phyloP scores from a whole-genome alignment of 1,140 invertebrate genomes.

The Sycobia sp. region DNA sequence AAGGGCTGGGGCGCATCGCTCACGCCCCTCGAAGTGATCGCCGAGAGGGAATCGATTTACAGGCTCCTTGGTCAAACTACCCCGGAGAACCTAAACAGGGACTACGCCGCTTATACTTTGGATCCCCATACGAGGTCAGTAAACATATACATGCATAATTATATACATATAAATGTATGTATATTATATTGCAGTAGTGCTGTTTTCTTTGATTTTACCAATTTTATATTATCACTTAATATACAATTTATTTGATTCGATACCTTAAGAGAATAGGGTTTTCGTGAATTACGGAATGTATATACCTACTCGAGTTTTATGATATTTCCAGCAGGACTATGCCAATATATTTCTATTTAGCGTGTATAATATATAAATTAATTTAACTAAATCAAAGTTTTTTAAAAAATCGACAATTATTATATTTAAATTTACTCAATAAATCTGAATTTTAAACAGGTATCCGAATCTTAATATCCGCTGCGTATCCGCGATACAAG shows the following conservation, averaged over 20 bases:
- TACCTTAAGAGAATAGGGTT: no score
- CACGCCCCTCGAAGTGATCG: constrained; percentile 81
- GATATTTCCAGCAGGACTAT: no score
- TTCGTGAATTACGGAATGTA: no score
- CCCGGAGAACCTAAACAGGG: constrained; percentile 91
- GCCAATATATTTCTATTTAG: no score
- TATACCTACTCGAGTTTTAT: no score
- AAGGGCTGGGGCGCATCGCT: constrained; percentile 76
- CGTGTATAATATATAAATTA: no score
- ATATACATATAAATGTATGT: no score
- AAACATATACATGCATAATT: no score
- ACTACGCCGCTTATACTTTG: constrained; percentile 85
- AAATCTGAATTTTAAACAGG: no score
- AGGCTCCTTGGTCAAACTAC: constrained; percentile 90
- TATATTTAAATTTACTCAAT: not conserved
- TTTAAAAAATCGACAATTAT: not conserved
- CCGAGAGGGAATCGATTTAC: constrained; percentile 95
- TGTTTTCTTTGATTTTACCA: not conserved
- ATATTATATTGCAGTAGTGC: not conserved
- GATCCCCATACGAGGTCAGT: constrained; percentile 80
- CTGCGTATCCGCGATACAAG: constrained; percentile 69
- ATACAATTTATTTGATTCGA: no score
- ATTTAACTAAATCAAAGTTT: no score
- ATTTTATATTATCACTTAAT: no score
- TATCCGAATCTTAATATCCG: constrained; percentile 64